Evolutionary conservation across 2,888 invertebrate genomes (phyloP).

Genomic region (Oxytorus armatus): DNA sequence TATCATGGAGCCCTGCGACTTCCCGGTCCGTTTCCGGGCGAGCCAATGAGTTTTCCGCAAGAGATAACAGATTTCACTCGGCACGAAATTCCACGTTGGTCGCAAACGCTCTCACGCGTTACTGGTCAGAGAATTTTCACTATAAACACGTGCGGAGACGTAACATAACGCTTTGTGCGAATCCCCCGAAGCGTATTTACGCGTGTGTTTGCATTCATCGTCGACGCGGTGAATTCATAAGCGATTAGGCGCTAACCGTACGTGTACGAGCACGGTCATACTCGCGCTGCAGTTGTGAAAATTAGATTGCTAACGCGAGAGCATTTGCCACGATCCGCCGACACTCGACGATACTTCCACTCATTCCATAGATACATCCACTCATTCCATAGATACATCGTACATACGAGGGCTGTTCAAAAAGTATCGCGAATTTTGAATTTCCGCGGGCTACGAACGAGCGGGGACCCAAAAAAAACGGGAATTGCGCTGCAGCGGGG

Average conservation of each 20-base stretch:
- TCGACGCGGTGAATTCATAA: conserved; percentile 72
- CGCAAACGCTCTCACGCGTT: conserved; percentile 25
- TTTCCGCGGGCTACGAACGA: no score
- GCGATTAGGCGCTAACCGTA: conserved; percentile 73
- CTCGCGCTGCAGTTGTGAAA: conserved; percentile 42
- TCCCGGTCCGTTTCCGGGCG: conserved; percentile 56
- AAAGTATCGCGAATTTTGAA: no score
- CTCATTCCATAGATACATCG: conserved; percentile 8
- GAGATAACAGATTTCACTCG: conserved; percentile 70
- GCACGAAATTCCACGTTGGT: conserved; percentile 67
- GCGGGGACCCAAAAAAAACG: no score
- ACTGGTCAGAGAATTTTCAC: conserved; percentile 21
- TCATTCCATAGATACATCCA: not conserved
- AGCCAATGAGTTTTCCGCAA: conserved; percentile 71
- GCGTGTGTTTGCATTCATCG: conserved; percentile 59
- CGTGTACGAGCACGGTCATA: conserved; percentile 25
- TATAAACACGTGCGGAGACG: conserved; percentile 3
- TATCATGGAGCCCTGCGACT: conserved; percentile 37
- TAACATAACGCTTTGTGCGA: conserved; percentile 21
- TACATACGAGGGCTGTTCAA: no score
- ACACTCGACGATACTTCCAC: conserved; percentile 9
- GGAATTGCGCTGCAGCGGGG: no score
- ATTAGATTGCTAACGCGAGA: conserved; percentile 63
- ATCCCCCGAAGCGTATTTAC: conserved; percentile 6
- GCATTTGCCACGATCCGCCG: conserved; percentile 38